phyloP scores from a whole-genome alignment of 2,797 vertebrate genomes.

The Pyrocephalus nanus region DNA sequence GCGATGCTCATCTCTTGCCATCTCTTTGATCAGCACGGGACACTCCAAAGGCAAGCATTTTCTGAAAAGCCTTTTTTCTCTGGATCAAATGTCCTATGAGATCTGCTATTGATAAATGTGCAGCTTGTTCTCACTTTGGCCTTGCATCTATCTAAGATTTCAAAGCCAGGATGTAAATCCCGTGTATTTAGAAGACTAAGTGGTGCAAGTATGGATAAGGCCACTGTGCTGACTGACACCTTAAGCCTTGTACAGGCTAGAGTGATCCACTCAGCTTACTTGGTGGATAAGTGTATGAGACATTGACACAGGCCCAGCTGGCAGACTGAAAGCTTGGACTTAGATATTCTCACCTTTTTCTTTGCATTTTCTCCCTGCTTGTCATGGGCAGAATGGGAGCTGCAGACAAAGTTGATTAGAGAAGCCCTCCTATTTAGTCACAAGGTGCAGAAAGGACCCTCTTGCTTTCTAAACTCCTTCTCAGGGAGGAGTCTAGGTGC shows the following conservation, averaged over 20 bases:
- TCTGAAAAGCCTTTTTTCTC: not conserved
- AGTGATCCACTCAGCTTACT: not conserved
- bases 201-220: not conserved
- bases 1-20: not conserved
- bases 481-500: not conserved
- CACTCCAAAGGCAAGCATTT: not conserved
- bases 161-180: not conserved
- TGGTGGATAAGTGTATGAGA: not conserved
- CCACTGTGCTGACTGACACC: not conserved
- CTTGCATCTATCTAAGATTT: not conserved
- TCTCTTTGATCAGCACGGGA: not conserved
- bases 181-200: not conserved
- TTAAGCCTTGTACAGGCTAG: not conserved
- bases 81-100: not conserved
- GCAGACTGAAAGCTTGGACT: not conserved
- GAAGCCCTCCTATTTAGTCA: not conserved
- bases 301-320: not conserved
- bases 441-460: not conserved
- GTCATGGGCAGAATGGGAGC: not conserved
- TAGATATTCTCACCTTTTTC: not conserved
- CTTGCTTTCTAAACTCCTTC: not conserved
- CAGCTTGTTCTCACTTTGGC: not conserved
- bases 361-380: not conserved
- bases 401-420: not conserved
- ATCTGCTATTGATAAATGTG: not conserved